phyloP scores from a whole-genome alignment of 2,888 invertebrate genomes.

The Scaptomyza parva region DNA sequence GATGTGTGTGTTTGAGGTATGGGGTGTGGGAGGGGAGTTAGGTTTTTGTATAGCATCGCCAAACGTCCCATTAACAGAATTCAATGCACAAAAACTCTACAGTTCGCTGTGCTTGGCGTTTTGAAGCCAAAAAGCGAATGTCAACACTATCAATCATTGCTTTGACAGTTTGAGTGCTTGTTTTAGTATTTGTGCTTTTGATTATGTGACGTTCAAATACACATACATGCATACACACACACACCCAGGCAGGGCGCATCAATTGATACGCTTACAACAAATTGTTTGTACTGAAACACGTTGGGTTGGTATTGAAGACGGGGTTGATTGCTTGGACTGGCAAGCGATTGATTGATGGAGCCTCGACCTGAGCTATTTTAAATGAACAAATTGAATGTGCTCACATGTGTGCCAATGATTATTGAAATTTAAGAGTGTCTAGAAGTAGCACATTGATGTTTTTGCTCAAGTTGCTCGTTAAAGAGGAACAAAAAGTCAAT shows the following conservation, averaged over 20 bases:
- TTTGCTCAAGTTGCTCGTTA: no score
- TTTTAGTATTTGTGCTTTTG: slow-evolving; percentile 81
- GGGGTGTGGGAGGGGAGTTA: slow-evolving; percentile 1
- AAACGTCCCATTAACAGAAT: slow-evolving; percentile 76
- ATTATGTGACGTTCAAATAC: slow-evolving; percentile 68
- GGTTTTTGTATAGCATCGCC: slow-evolving; percentile 38
- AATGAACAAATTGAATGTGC: slow-evolving; percentile 78
- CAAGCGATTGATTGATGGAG: slow-evolving; percentile 69
- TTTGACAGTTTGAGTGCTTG: slow-evolving; percentile 81
- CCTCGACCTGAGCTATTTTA: slow-evolving; percentile 75
- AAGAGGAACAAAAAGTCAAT: neutral
- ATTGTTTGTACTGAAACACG: slow-evolving; percentile 73
- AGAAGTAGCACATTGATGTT: neutral
- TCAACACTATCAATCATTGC: slow-evolving; percentile 81
- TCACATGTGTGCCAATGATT: slow-evolving; percentile 44
- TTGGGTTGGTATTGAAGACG: slow-evolving; percentile 39
- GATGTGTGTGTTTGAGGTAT: neutral
- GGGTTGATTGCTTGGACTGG: slow-evolving; percentile 10
- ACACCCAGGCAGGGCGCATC: slow-evolving; percentile 51
- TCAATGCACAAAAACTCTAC: slow-evolving; percentile 73
- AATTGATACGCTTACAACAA: slow-evolving; percentile 82
- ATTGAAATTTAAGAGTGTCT: slow-evolving; percentile 54
- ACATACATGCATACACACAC: slow-evolving; percentile 19
- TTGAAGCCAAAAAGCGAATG: slow-evolving; percentile 80
- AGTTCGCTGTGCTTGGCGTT: slow-evolving; percentile 35